Percentiles rank a stretch among this genome's conserved stretches.
These are phyloP conservation scores for Tiliqua scincoides DNA, from an alignment of 2,113 vertebrate species.

Conservation along the genomic window DNA sequence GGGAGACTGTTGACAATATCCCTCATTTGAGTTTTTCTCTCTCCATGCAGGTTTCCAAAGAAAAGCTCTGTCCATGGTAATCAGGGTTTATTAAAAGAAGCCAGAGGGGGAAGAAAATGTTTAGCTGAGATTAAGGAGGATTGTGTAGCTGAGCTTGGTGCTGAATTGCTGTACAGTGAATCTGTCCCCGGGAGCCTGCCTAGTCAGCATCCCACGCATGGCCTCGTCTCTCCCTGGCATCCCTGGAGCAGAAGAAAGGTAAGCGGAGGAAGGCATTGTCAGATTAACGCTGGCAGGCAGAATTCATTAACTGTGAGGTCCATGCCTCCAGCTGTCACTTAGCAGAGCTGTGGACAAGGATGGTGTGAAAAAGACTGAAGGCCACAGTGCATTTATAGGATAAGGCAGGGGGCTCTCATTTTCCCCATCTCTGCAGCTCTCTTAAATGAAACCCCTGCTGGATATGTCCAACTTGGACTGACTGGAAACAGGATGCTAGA, in stretches of 20 bases:
- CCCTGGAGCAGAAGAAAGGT: slow-evolving; percentile 36
- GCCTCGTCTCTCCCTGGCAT: slow-evolving; percentile 17
- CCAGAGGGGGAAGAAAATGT: slow-evolving; percentile 13
- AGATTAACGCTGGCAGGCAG: slow-evolving; percentile 34
- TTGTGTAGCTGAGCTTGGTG: slow-evolving; percentile 66
- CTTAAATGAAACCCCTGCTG: background rate
- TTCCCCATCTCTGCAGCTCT: background rate
- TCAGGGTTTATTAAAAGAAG: slow-evolving; percentile 64
- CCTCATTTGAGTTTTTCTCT: background rate
- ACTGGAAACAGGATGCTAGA: no score
- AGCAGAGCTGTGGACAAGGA: background rate
- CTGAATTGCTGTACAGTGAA: slow-evolving; percentile 56
- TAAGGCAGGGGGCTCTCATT: background rate
- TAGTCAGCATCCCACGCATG: slow-evolving; percentile 45
- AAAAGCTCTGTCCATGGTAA: slow-evolving; percentile 70
- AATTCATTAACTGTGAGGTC: slow-evolving; percentile 36
- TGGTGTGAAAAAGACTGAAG: background rate
- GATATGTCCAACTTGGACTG: no score
- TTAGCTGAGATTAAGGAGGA: slow-evolving; percentile 70
- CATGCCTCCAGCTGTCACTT: background rate
- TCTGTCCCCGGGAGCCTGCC: slow-evolving; percentile 45
- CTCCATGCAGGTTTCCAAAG: slow-evolving; percentile 3
- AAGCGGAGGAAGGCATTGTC: slow-evolving; percentile 44
- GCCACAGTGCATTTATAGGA: background rate
- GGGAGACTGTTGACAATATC: slow-evolving; percentile 29